These are phyloP conservation scores for Hassar affinis DNA, from an alignment of 2,113 vertebrate species.

Conservation along the genomic window DNA sequence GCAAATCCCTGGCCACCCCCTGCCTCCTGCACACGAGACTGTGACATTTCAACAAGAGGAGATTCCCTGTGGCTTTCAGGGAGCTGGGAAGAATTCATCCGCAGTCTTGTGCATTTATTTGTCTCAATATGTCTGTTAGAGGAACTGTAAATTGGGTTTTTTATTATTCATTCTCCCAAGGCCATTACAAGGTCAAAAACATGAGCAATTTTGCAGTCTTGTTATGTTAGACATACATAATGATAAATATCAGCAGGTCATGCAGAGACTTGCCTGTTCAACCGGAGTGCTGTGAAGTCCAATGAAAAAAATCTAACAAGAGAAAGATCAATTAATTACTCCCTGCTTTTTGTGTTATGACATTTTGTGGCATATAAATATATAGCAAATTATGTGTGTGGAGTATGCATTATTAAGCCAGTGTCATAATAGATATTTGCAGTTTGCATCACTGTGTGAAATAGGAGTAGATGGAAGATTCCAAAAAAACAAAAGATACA, in stretches of 20 bases:
- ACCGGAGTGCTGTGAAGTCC: neutral
- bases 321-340: neutral
- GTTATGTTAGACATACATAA: slow-evolving; percentile 60
- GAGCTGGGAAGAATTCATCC: slow-evolving; percentile 59
- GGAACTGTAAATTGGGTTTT: slow-evolving; percentile 63
- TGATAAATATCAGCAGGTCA: slow-evolving; percentile 12
- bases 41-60: slow-evolving; percentile 70
- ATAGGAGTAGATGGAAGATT: too few species aligned
- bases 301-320: neutral
- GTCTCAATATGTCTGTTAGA: slow-evolving; percentile 64
- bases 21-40: slow-evolving; percentile 62
- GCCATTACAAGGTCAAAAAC: slow-evolving; percentile 60
- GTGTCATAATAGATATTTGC: too few species aligned
- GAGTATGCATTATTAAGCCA: neutral
- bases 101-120: slow-evolving; percentile 67
- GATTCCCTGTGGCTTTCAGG: slow-evolving; percentile 61
- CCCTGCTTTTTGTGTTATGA: neutral
- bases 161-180: slow-evolving; percentile 69
- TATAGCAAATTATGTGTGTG: neutral
- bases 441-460: too few species aligned
- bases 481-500: too few species aligned
- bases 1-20: slow-evolving; percentile 66
- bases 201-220: slow-evolving; percentile 57
- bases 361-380: neutral
- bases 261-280: slow-evolving; percentile 26